phyloP scores from a whole-genome alignment of 2,888 invertebrate genomes.

The Willowsia nigromaculata region DNA sequence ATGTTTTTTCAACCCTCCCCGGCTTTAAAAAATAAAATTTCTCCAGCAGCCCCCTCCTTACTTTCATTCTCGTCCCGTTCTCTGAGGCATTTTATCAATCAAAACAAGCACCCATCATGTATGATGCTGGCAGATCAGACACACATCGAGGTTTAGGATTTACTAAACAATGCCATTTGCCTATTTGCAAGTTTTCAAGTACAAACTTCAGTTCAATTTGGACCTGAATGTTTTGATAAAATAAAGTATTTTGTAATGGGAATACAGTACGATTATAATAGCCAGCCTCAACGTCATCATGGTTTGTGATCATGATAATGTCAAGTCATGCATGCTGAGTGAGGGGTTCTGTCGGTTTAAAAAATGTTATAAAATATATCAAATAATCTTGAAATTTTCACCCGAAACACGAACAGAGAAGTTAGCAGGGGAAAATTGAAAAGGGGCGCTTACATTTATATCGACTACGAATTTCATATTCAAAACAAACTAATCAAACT shows the following conservation, averaged over 20 bases:
- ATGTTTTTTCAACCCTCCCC: slow-evolving; percentile 55
- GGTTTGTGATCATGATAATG: slow-evolving; percentile 19
- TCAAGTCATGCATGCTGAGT: slow-evolving; percentile 57
- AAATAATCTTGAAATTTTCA: slow-evolving; percentile 52
- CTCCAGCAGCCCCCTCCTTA: slow-evolving; percentile 43
- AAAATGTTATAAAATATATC: neutral
- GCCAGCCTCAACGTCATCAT: neutral
- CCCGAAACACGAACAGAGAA: slow-evolving; percentile 49
- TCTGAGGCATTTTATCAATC: slow-evolving; percentile 60
- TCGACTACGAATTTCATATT: neutral
- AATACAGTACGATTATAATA: slow-evolving; percentile 45
- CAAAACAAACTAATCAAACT: slow-evolving; percentile 32
- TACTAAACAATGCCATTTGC: slow-evolving; percentile 4
- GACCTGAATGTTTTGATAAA: slow-evolving; percentile 31
- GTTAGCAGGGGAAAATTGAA: neutral
- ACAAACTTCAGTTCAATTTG: neutral
- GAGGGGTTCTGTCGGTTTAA: slow-evolving; percentile 40
- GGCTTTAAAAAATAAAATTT: slow-evolving; percentile 35
- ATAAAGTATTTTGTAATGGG: slow-evolving; percentile 42
- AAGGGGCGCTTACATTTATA: neutral
- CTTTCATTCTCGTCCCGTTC: neutral
- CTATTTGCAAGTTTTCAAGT: slow-evolving; percentile 45
- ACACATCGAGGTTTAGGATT: neutral
- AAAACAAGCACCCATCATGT: slow-evolving; percentile 49
- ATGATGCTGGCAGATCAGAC: slow-evolving; percentile 14